Conservation (phyloP, 2,113 vertebrate genomes). For the Cheirogaleus medius region DNA sequence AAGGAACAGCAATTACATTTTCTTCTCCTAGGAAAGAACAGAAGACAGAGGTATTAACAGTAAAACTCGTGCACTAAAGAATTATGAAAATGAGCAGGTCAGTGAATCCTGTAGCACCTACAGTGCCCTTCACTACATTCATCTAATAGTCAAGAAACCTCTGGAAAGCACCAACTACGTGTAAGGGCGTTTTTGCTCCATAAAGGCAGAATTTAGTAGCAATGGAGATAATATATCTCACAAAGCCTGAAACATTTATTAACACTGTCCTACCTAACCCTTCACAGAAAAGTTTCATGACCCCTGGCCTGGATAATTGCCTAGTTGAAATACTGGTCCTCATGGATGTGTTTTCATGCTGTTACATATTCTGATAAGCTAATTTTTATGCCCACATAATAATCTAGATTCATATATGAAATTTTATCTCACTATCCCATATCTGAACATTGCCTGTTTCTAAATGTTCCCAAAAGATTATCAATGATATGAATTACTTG, state of each 20-base stretch:
- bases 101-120: accelerated
- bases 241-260: neutral
- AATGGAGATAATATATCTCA: neutral
- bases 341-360: neutral
- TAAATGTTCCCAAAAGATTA: neutral
- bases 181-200: neutral
- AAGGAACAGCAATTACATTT: slow-evolving; percentile 90
- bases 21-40: slow-evolving; percentile 88
- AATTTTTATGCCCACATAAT: neutral
- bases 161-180: neutral
- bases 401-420: neutral
- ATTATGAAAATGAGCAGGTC: neutral
- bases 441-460: neutral
- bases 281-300: neutral
- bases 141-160: neutral
- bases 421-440: neutral
- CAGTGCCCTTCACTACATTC: neutral
- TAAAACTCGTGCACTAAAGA: neutral
- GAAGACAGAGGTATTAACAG: neutral
- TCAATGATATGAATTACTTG: neutral
- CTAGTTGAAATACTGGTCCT: neutral
- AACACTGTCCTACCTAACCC: neutral
- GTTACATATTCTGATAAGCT: neutral
- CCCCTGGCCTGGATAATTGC: neutral
- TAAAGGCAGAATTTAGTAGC: neutral